These are phyloP conservation scores for Dermochelys coriacea DNA, from an alignment of 2,797 vertebrate species.

Conservation along the genomic window DNA sequence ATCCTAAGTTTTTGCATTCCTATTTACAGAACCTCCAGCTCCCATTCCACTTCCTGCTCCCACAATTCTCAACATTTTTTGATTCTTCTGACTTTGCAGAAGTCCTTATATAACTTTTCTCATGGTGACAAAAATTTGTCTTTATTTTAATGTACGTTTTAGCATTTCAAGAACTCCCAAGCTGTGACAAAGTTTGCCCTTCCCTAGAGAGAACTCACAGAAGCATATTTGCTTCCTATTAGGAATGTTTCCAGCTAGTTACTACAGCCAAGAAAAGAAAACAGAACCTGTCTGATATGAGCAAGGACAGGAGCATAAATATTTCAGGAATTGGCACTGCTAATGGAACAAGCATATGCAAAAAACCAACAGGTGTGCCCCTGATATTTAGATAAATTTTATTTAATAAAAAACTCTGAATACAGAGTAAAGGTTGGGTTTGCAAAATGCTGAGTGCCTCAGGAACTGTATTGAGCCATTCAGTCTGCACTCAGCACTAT, in stretches of 20 bases:
- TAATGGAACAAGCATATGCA: neutral
- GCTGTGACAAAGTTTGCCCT: neutral
- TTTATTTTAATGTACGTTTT: neutral
- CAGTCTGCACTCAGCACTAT: neutral
- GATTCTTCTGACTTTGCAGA: conserved; percentile 37
- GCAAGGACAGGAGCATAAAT: neutral
- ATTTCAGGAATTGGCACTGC: neutral
- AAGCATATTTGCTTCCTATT: neutral
- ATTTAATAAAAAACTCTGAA: neutral
- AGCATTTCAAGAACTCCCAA: neutral
- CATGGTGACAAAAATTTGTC: neutral
- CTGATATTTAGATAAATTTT: neutral
- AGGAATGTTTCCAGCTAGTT: neutral
- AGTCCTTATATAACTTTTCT: neutral
- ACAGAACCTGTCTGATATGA: neutral
- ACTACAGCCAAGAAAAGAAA: neutral
- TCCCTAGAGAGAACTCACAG: neutral
- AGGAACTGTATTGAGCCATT: neutral
- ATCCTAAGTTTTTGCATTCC: conserved; percentile 25
- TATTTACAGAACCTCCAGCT: conserved; percentile 50
- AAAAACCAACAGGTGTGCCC: neutral
- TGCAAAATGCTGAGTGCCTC: neutral
- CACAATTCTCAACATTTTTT: conserved; percentile 38
- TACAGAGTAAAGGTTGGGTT: neutral
- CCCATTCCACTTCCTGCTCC: neutral